Conservation (phyloP, 2,797 vertebrate genomes). For the Masticophis lateralis region DNA sequence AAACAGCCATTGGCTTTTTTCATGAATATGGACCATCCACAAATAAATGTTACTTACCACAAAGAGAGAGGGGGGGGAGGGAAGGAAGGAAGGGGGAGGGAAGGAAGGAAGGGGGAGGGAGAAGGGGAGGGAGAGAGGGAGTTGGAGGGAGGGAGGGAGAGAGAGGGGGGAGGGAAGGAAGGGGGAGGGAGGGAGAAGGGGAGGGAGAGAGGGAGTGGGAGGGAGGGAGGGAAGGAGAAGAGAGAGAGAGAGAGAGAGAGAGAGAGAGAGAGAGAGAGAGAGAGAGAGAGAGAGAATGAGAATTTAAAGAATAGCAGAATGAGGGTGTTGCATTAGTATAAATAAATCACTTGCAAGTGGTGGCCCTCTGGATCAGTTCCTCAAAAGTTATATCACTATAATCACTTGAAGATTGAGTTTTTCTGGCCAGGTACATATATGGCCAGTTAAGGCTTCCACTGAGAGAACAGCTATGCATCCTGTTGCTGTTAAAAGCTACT, state of each 20-base stretch:
- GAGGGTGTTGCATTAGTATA: neutral
- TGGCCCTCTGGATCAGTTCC: neutral
- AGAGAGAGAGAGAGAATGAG: too few relatives aligned
- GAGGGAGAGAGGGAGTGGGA: too few relatives aligned
- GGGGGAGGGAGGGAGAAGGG: too few relatives aligned
- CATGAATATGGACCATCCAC: neutral
- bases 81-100: too few relatives aligned
- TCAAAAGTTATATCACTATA: neutral
- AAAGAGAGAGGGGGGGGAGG: neutral
- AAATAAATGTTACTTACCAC: neutral
- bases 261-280: too few relatives aligned
- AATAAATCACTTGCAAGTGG: neutral
- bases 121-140: too few relatives aligned
- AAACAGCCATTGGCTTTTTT: neutral
- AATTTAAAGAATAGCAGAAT: neutral
- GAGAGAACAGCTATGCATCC: neutral
- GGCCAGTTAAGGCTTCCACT: neutral
- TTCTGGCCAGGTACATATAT: neutral
- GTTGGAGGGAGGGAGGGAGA: too few relatives aligned
- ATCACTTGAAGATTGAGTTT: neutral
- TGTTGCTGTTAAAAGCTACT: neutral
- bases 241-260: too few relatives aligned
- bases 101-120: too few relatives aligned
- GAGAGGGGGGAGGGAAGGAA: too few relatives aligned
- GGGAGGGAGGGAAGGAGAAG: too few relatives aligned